Percentiles rank a stretch among this genome's conserved stretches.
Evolutionary conservation across 2,113 vertebrate species (phyloP).

Genomic region (Forbesichthys papilliferus): DNA sequence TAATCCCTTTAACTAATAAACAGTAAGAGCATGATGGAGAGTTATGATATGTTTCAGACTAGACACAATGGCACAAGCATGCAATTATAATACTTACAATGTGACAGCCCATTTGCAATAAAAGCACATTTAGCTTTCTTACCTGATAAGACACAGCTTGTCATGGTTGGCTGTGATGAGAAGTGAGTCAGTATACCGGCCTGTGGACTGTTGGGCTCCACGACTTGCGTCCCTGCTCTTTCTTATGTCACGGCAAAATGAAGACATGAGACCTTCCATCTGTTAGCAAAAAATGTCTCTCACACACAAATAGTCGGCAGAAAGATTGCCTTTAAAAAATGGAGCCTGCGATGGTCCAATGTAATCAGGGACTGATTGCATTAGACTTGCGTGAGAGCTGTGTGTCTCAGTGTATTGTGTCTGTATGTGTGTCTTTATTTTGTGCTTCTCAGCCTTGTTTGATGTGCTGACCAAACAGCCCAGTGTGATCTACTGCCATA

Average conservation of each 20-base stretch:
- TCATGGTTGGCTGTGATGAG: background rate
- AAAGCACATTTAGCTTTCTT: background rate
- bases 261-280: conserved; percentile 39
- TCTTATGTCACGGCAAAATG: conserved; percentile 12
- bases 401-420: background rate
- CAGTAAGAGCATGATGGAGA: too few species aligned
- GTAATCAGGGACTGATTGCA: conserved; percentile 43
- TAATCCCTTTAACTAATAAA: too few species aligned
- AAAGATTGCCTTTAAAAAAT: conserved; percentile 59
- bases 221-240: background rate
- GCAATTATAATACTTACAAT: conserved; percentile 13
- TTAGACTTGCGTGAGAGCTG: conserved; percentile 7
- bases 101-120: conserved; percentile 6
- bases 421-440: conserved; percentile 35
- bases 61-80: background rate
- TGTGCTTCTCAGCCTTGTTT: conserved; percentile 51
- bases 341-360: conserved; percentile 31
- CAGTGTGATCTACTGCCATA: conserved; percentile 42
- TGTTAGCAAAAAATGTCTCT: conserved; percentile 31
- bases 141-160: background rate
- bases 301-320: conserved; percentile 3
- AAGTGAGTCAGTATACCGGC: background rate
- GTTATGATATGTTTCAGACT: too few species aligned
- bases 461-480: conserved; percentile 48
- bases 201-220: background rate